Conservation (phyloP, 2,888 invertebrate genomes). For the Tribolium freemani region DNA sequence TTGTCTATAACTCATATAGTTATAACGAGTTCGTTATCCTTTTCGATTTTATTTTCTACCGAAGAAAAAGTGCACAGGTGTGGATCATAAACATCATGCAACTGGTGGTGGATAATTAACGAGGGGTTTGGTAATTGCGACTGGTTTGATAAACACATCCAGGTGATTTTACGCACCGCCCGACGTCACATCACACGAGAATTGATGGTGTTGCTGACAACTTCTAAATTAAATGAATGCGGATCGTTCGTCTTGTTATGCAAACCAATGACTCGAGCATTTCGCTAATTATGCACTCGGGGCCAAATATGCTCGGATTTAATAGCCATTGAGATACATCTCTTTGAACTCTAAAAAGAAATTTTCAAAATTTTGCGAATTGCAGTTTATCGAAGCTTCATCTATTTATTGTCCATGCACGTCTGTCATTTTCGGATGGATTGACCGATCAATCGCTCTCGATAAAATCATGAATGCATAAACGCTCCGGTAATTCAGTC, state of each 20-base stretch:
- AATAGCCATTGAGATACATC: background rate
- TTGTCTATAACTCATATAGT: slow-evolving; percentile 13
- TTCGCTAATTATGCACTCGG: slow-evolving; percentile 20
- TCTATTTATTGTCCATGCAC: slow-evolving; percentile 24
- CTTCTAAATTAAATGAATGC: slow-evolving; percentile 43
- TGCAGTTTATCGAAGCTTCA: background rate
- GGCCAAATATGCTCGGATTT: background rate
- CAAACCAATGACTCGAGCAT: slow-evolving; percentile 22
- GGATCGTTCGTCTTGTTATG: slow-evolving; percentile 31
- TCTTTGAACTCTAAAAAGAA: no score
- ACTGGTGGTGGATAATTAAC: slow-evolving; percentile 21
- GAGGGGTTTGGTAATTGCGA: slow-evolving; percentile 28
- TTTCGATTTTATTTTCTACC: background rate
- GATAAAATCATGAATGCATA: slow-evolving; percentile 38
- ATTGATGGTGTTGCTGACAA: slow-evolving; percentile 45
- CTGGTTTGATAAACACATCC: slow-evolving; percentile 32
- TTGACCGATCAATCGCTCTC: slow-evolving; percentile 32
- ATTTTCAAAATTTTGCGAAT: no score
- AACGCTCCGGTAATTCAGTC: slow-evolving; percentile 22
- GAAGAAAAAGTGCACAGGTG: slow-evolving; percentile 31
- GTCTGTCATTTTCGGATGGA: slow-evolving; percentile 34
- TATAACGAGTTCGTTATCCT: slow-evolving; percentile 3
- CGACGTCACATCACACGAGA: slow-evolving; percentile 42
- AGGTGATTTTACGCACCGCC: slow-evolving; percentile 41
- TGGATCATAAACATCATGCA: background rate